Evolutionary conservation across 1,140 invertebrate species (phyloP), one percentile per base, ranked within the genome.

Genomic region (Brachionus asplanchnoidis): DNA sequence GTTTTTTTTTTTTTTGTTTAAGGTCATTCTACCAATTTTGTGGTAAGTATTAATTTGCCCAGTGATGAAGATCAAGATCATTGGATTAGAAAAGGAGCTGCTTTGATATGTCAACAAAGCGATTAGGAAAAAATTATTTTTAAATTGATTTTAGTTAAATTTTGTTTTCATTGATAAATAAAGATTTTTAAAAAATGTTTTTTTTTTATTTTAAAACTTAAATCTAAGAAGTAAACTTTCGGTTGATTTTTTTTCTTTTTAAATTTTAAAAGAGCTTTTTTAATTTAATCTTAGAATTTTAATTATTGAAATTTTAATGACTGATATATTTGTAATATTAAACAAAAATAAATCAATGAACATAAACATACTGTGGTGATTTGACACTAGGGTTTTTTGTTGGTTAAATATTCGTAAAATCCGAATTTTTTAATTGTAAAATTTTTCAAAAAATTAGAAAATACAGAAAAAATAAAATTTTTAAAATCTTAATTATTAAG

Each of bases 11-110:
- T 17, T 50, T 36, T 68, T 7, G 7, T 23, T 17, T 79, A 79
- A 91, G 90, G 95, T 2, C 94, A 95, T 87, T 95, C 94, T 78
- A 95, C 95, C 1, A 96, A 95, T 90, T 95, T 95, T 88, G 94
- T 96, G 6, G 91, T 95, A 6, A 90, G 93, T n/a, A 92, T 95
- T 0, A 89, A 95, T 40, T 87, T 96, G 66, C 92, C 93, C 6
- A 92, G 93, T 1, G 86, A 89, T 14, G 89, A 91, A 84, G 87
- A 88, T 5, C 88, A 90, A 85, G 92, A 93, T 85, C 95, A 94
- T 87, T 96, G 95, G 95, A 95, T 95, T 85, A 91, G 94, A 40
- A 93, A 94, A 87, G 95, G 94, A 83, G 94, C 94, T 1, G 95
- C 95, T 6, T 89, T 95, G 7, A 90, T 95, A 3, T 94, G 94